Evolutionary conservation across 37 sponge, comb jelly and placozoan genomes (phyloP).

Genomic region (Tethya wilhelma): DNA sequence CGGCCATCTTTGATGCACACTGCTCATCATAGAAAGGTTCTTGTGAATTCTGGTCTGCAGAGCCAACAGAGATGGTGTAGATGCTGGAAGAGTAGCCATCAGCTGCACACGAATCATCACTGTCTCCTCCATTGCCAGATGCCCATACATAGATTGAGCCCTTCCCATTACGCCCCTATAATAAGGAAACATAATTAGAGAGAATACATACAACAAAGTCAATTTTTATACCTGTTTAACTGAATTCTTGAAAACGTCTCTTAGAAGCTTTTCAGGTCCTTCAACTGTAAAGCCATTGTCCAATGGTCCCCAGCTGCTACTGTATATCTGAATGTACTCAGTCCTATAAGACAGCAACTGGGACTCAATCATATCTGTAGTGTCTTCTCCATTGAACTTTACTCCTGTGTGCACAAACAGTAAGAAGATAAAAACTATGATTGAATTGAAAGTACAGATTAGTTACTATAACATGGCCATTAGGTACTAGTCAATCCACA

Average conservation of each 20-base stretch:
- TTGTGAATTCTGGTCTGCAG: slow-evolving; percentile 67
- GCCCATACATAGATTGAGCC: slow-evolving; percentile 97
- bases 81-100: slow-evolving; percentile 94
- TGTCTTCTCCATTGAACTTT: no score
- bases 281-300: slow-evolving; percentile 92
- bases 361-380: slow-evolving; percentile 89
- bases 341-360: slow-evolving; percentile 65
- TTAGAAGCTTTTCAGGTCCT: slow-evolving; percentile 80
- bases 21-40: slow-evolving; percentile 91
- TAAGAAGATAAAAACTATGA: no score
- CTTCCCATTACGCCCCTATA: slow-evolving; percentile 82
- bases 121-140: slow-evolving; percentile 91
- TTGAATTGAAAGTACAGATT: no score
- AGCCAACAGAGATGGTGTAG: slow-evolving; percentile 89
- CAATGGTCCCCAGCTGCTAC: slow-evolving; percentile 96
- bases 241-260: slow-evolving; percentile 64
- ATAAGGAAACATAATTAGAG: not conserved
- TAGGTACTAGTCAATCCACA: no score
- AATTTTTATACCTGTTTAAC: slow-evolving; percentile 62
- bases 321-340: slow-evolving; percentile 77
- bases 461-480: no score
- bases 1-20: slow-evolving; percentile 88
- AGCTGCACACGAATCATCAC: slow-evolving; percentile 88
- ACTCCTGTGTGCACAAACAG: no score
- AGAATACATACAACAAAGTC: no score